These are phyloP conservation scores for Heliopora coerulea DNA, from an alignment of 92 coral and sea anemone genomes.

Conservation along the genomic window DNA sequence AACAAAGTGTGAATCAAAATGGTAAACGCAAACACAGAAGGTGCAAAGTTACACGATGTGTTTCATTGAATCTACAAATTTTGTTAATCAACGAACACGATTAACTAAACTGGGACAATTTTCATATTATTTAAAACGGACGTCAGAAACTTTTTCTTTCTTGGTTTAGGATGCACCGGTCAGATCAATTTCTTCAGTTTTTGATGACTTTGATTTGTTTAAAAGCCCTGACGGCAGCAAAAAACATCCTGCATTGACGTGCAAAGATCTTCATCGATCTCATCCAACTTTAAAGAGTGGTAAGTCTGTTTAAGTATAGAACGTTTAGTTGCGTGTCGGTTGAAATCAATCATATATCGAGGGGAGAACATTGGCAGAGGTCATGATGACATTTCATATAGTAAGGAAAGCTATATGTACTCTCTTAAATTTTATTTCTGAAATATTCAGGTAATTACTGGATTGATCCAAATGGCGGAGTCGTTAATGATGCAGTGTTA, in stretches of 20 bases:
- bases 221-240: constrained; percentile 81
- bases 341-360: too few relatives aligned
- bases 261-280: constrained; percentile 72
- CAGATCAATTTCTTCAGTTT: constrained; percentile 44
- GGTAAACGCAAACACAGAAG: too few relatives aligned
- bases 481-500: constrained; percentile 73
- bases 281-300: constrained; percentile 67
- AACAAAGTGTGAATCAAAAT: too few relatives aligned
- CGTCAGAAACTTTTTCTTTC: too few relatives aligned
- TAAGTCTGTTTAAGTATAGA: constrained; percentile 34
- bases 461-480: constrained; percentile 98
- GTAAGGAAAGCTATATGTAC: too few relatives aligned
- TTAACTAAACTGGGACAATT: too few relatives aligned
- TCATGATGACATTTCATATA: not conserved
- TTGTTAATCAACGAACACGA: too few relatives aligned
- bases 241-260: constrained; percentile 85
- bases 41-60: too few relatives aligned
- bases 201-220: constrained; percentile 61
- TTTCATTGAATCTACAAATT: too few relatives aligned
- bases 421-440: not conserved
- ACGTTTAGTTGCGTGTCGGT: too few relatives aligned
- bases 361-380: not conserved
- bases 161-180: constrained; percentile 51
- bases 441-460: constrained; percentile 74
- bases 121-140: too few relatives aligned